phyloP scores from a whole-genome alignment of 2,113 vertebrate species.

The Pampusana beccarii region DNA sequence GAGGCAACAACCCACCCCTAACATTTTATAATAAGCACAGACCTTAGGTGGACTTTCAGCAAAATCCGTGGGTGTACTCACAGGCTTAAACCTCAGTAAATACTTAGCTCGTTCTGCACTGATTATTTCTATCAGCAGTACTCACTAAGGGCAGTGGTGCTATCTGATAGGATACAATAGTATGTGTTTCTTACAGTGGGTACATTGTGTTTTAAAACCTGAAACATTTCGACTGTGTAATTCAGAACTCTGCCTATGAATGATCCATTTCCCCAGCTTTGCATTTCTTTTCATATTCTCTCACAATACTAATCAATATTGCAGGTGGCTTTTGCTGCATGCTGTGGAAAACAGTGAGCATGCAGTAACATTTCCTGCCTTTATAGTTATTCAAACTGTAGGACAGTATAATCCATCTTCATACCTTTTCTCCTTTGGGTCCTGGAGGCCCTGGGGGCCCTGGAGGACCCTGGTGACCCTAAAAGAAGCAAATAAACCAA shows the following conservation, averaged over 20 bases:
- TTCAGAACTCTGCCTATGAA: neutral
- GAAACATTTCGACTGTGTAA: neutral
- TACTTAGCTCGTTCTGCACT: neutral
- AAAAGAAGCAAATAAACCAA: slow-evolving; percentile 1
- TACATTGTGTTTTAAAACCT: neutral
- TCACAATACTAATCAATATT: neutral
- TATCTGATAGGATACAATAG: neutral
- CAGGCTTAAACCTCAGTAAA: neutral
- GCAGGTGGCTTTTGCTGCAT: neutral
- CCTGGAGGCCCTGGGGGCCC: slow-evolving; percentile 87
- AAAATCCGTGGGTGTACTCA: neutral
- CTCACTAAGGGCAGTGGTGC: neutral
- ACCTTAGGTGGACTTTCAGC: neutral
- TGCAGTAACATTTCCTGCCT: neutral
- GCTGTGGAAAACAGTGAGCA: neutral
- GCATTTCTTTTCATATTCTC: neutral
- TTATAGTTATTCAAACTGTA: neutral
- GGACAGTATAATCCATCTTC: neutral
- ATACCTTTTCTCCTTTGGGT: slow-evolving; percentile 96
- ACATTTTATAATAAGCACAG: neutral
- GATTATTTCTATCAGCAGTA: neutral
- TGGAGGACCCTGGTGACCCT: slow-evolving; percentile 88
- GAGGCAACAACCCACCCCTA: neutral
- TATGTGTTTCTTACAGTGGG: neutral
- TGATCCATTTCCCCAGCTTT: neutral